Evolutionary conservation across 2,888 invertebrate genomes (phyloP), one percentile per base, ranked within the genome.

Genomic region (Leptodirus hochenwartii): DNA sequence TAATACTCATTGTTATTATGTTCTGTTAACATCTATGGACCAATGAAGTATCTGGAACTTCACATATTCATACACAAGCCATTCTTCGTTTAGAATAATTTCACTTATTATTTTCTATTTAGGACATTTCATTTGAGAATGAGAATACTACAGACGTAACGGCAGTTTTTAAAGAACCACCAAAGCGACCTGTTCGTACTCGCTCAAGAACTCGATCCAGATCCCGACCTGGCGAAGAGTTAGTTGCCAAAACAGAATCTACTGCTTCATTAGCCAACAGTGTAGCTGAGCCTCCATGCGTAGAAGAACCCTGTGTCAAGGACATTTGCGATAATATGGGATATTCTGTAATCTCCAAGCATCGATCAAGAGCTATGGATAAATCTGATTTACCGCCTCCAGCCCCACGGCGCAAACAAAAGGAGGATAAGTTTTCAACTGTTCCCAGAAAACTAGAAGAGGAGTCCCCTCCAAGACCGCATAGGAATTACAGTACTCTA

Each of bases 341-440:
- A 4, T 84, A 84, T 41, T 78, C 82, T 8, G 66, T 74, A 15
- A 74, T 84, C 25, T 78, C 79, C 33, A 81, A 81, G 53, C 62
- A 65, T 2, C 55, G 57, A 13, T 52, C 51, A 32, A 42, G 47
- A 31, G 49, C 51, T 20, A n/a, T n/a, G n/a, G n/a, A n/a, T n/a
- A n/a, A n/a, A n/a, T 50, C 51, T 25, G 58, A 59, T 6, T 56
- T 72, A 15, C 71, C 70, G 13, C 61, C 69, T 24, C 66, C 69
- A 2, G 35, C 39, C 9, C 11, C 47, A 47, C 34, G 39, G 24
- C 28, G 32, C 30, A 33, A 34, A 9, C 37, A 37, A 14, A 52
- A 50, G 2, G 69, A 66, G 39, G 53, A 66, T 40, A 64, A 75
- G 50, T 81, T 78, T 47, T 71, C 73, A 25, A 80, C 81, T 1